Conservation (phyloP, 2,113 vertebrate genomes). For the Aix galericulata region DNA sequence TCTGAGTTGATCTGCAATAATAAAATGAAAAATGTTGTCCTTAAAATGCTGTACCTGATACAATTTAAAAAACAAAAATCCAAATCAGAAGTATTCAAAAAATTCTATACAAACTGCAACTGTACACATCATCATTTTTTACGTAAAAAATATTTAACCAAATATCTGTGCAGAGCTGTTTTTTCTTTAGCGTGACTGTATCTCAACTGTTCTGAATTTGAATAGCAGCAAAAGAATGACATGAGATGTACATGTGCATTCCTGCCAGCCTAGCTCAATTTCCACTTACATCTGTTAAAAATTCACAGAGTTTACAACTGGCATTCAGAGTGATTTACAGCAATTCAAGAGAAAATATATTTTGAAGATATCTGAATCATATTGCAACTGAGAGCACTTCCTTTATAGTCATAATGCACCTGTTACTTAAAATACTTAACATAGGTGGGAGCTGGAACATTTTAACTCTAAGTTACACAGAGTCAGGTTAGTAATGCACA, state of each 20-base stretch:
- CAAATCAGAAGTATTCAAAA: not conserved
- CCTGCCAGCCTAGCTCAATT: not conserved
- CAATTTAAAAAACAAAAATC: not conserved
- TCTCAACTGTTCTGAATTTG: not conserved
- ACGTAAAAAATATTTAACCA: not conserved
- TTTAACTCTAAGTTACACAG: not conserved
- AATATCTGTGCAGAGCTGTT: not conserved
- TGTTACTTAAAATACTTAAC: not conserved
- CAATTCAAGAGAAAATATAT: not conserved
- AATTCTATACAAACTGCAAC: not conserved
- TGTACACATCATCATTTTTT: not conserved
- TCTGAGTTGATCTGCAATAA: not conserved
- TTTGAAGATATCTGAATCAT: not conserved
- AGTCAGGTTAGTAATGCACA: not conserved
- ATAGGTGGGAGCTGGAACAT: not conserved
- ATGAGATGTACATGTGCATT: not conserved
- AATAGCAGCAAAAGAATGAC: not conserved
- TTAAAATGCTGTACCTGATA: not conserved
- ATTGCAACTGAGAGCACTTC: not conserved
- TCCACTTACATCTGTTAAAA: not conserved
- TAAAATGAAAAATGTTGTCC: not conserved
- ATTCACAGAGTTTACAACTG: not conserved
- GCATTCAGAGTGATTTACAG: not conserved
- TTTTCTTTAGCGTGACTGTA: not conserved
- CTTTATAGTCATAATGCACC: not conserved